Evolutionary conservation across 2,797 vertebrate genomes (phyloP).

Genomic region (Danio albolineatus): DNA sequence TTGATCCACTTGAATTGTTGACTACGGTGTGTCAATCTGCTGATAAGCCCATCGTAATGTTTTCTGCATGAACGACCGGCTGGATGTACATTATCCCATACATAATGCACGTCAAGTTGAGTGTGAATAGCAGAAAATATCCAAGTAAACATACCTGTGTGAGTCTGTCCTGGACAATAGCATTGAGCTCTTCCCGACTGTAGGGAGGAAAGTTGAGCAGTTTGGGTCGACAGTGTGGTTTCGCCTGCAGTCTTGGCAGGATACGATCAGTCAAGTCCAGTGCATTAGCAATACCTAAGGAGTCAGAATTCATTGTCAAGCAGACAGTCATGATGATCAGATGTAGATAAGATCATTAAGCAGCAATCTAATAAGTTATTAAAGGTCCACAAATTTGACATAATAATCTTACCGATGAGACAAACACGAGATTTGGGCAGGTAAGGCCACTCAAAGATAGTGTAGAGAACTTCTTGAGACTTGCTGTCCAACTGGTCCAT

Average conservation of each 20-base stretch:
- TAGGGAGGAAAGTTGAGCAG: conserved; percentile 92
- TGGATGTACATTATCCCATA: no score
- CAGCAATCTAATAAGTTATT: not conserved
- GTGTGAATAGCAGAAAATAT: no score
- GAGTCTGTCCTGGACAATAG: conserved; percentile 90
- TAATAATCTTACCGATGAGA: conserved; percentile 85
- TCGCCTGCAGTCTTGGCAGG: conserved; percentile 85
- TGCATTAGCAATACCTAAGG: conserved; percentile 91
- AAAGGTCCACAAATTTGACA: not conserved
- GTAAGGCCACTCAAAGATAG: conserved; percentile 92
- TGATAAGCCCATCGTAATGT: no score
- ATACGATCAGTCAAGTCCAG: conserved; percentile 93
- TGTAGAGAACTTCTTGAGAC: conserved; percentile 94
- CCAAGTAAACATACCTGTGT: conserved; percentile 73
- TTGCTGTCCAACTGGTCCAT: conserved; percentile 97
- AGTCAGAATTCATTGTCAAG: not conserved
- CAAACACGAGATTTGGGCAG: conserved; percentile 85
- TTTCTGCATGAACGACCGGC: no score
- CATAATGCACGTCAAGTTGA: no score
- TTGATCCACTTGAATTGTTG: no score
- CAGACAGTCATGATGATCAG: not conserved
- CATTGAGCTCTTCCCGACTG: conserved; percentile 84
- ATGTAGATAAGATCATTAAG: not conserved
- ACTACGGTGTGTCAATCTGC: no score
- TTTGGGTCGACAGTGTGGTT: conserved; percentile 79